Conservation (phyloP, 2,888 invertebrate genomes). For the Ischnus inquisitorius region DNA sequence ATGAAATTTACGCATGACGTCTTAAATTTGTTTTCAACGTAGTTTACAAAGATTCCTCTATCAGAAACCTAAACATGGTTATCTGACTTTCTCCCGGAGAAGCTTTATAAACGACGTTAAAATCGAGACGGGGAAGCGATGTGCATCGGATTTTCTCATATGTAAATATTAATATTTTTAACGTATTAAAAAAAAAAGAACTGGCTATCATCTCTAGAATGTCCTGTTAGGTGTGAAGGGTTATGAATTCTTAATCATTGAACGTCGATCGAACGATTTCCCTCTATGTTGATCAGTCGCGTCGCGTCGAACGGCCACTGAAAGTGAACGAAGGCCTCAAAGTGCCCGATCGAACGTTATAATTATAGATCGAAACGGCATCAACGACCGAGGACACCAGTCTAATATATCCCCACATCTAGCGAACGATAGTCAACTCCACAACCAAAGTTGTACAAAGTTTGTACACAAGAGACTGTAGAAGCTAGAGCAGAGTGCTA, state of each 20-base stretch:
- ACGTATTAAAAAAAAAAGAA: background rate
- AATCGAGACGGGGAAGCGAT: background rate
- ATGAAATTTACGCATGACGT: background rate
- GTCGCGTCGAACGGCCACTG: constrained; percentile 22
- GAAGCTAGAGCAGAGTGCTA: constrained; percentile 71
- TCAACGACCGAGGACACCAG: constrained; percentile 12
- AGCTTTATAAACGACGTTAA: background rate
- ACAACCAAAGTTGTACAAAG: constrained; percentile 38
- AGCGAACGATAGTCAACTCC: constrained; percentile 3
- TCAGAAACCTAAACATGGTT: background rate
- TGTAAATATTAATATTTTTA: background rate
- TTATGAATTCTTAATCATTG: background rate
- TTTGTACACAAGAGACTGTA: constrained; percentile 44
- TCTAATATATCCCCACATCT: background rate
- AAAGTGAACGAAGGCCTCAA: constrained; percentile 43
- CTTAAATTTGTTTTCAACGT: background rate
- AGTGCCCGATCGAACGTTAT: constrained; percentile 55
- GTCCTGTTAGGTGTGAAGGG: background rate
- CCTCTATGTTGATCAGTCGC: constrained; percentile 45
- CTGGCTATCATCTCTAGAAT: background rate
- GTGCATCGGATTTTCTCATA: too few relatives aligned
- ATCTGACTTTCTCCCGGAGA: background rate
- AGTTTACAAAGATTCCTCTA: background rate
- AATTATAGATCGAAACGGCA: constrained; percentile 23
- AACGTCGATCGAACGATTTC: constrained; percentile 19